These are phyloP conservation scores for Actinemys pallida DNA, from an alignment of 2,113 vertebrate species.

Conservation along the genomic window DNA sequence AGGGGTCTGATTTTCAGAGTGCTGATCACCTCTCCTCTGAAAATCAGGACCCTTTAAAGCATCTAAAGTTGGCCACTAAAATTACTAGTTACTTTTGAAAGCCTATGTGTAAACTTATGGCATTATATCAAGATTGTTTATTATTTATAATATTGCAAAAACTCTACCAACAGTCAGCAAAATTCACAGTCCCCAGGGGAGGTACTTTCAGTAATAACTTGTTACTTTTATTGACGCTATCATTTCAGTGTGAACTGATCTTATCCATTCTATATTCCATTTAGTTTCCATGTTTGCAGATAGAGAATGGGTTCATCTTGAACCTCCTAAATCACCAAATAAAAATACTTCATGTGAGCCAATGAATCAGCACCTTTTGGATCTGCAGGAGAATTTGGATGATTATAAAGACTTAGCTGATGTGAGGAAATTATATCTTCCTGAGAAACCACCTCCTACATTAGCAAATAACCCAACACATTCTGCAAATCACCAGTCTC, in stretches of 20 bases:
- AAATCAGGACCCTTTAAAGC: background rate
- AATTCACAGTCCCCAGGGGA: background rate
- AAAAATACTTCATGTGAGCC: constrained; percentile 45
- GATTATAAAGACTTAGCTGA: constrained; percentile 62
- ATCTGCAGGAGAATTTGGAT: constrained; percentile 69
- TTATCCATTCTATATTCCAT: constrained; percentile 34
- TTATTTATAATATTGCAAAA: background rate
- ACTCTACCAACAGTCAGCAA: background rate
- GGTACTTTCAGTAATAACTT: background rate
- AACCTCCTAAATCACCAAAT: constrained; percentile 75
- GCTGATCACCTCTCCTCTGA: accelerated
- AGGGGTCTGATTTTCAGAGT: background rate
- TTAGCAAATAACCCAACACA: constrained; percentile 53
- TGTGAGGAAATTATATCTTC: constrained; percentile 31
- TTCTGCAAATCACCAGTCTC: constrained; percentile 67
- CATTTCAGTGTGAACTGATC: background rate
- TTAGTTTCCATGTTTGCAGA: constrained; percentile 82
- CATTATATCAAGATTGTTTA: background rate
- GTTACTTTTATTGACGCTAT: background rate
- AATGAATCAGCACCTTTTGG: constrained; percentile 72
- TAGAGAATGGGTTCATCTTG: constrained; percentile 72
- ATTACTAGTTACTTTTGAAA: background rate
- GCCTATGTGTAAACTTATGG: background rate
- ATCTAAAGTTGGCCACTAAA: background rate
- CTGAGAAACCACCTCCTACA: constrained; percentile 62